Conservation (phyloP, 2,113 vertebrate genomes). For the Brienomyrus brachyistius region DNA sequence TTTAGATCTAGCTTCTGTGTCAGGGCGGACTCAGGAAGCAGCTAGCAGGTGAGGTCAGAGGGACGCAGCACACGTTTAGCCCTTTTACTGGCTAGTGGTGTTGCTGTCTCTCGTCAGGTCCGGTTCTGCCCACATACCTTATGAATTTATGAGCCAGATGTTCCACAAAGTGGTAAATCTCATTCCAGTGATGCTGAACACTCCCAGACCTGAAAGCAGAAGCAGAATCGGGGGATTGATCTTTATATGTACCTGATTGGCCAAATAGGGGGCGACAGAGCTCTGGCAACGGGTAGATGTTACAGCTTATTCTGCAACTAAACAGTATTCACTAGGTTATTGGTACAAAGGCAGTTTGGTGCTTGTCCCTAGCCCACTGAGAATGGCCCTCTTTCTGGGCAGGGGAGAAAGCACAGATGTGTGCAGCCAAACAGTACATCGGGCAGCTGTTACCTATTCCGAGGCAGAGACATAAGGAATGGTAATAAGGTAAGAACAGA, state of each 20-base stretch:
- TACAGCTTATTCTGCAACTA: background rate
- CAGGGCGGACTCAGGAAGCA: background rate
- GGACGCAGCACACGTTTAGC: background rate
- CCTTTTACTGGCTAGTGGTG: background rate
- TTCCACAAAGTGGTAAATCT: slow-evolving; percentile 95
- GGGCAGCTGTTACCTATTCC: background rate
- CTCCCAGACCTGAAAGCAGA: slow-evolving; percentile 79
- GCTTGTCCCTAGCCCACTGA: background rate
- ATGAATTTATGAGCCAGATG: slow-evolving; percentile 91
- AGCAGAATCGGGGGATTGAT: slow-evolving; percentile 13
- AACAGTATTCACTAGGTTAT: background rate
- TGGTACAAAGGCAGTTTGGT: background rate
- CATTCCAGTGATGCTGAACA: slow-evolving; percentile 93
- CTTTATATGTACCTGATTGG: background rate
- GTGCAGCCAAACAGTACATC: background rate
- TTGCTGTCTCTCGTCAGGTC: background rate
- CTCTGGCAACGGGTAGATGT: too few relatives aligned
- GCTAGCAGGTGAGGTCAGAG: background rate
- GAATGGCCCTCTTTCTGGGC: background rate
- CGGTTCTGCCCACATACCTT: slow-evolving; percentile 65
- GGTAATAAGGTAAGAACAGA: background rate
- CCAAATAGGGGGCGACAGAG: background rate
- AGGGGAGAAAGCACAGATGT: background rate
- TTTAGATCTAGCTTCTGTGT: background rate
- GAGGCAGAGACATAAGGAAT: background rate